Base-by-base conservation (phyloP, 1,140 invertebrate species). In the Drosophila simulans region DNA sequence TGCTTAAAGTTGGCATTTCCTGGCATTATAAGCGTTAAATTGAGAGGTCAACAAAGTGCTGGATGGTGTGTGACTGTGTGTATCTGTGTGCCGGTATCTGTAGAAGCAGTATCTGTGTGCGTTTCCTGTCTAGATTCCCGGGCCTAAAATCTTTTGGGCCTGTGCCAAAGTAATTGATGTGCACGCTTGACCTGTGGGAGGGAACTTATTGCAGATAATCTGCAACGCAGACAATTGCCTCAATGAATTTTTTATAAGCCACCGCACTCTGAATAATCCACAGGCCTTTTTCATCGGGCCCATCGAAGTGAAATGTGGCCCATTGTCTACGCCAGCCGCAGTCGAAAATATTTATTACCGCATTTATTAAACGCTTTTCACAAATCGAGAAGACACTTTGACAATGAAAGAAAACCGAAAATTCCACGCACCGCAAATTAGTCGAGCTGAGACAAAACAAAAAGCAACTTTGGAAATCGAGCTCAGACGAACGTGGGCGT, bases 151-250 rank as follows among this genome's bases (percentile, higher is more conserved):
- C 65, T 84, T 53, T 75, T 88, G 76, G 66, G 83, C 80, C 83
- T 90, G 86, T 91, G 90, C 90, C 90, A 91, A 91, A 78, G 83
- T 91, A 91, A 91, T 91, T 91, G 90, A 91, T 91, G 90, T 91
- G 90, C 85, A 88, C 83, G 86, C 77, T 90, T 91, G 90, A 91
- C 90, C 90, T 91, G 90, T 91, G 80, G 90, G 90, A 91, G 90
- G 90, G 84, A 91, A 91, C 90, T 84, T 90, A 91, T 91, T 89
- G 90, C 82, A 91, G 90, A 91, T 91, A 91, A 91, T 91, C 90
- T 91, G 63, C 85, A 81, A 86, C 70, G 77, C 90, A 91, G 85
- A 90, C 90, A 91, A 91, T 91, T 89, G 83, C 83, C 83, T 86
- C 75, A 86, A 86, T 86, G 83, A 86, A 88, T 86, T 86, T 86